Evolutionary conservation across 2,113 vertebrate genomes (phyloP).

Genomic region (Coreoperca whiteheadi): DNA sequence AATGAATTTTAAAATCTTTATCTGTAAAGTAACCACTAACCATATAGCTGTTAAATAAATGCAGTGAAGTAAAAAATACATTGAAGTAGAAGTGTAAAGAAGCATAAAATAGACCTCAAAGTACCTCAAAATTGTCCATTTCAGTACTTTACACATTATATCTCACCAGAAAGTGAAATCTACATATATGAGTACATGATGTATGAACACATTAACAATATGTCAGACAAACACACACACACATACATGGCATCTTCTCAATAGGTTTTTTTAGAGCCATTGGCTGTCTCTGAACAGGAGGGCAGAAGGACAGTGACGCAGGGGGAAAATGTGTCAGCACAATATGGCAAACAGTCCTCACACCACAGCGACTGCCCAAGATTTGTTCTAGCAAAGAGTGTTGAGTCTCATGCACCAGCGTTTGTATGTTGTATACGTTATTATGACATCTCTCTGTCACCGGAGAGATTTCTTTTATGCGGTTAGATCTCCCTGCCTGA

Average conservation of each 20-base stretch:
- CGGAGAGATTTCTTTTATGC: neutral
- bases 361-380: conserved; percentile 48
- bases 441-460: conserved; percentile 42
- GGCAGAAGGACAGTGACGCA: conserved; percentile 66
- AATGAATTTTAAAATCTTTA: neutral
- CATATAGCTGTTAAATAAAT: neutral
- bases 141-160: conserved; percentile 35
- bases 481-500: neutral
- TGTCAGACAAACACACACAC: conserved; percentile 30
- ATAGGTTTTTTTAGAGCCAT: conserved; percentile 51
- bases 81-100: neutral
- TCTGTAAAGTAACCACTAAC: neutral
- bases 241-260: conserved; percentile 42
- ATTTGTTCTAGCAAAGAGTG: conserved; percentile 52
- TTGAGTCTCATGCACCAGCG: conserved; percentile 29
- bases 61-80: neutral
- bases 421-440: conserved; percentile 15
- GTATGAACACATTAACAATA: neutral
- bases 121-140: neutral
- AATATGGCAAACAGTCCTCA: conserved; percentile 71
- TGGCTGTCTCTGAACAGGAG: conserved; percentile 49
- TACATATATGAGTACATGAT: conserved; percentile 1
- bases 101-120: no score
- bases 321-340: conserved; percentile 68
- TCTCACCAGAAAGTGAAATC: conserved; percentile 13